Conservation (phyloP, 2,797 vertebrate species). For the Toxotes lorentzi region DNA sequence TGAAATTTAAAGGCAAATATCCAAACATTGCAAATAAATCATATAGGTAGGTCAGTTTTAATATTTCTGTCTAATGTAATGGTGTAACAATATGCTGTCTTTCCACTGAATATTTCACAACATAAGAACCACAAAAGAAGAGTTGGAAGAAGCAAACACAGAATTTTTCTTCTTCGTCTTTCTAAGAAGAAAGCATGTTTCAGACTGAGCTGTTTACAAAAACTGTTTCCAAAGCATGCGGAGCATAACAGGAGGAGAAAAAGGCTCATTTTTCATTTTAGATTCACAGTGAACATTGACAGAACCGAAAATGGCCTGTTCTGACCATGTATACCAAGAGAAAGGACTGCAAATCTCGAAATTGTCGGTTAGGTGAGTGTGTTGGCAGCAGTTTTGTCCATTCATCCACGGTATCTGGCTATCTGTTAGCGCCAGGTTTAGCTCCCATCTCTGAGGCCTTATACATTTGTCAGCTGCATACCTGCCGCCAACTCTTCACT, state of each 20-base stretch:
- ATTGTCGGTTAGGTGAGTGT: slow-evolving; percentile 19
- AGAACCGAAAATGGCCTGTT: slow-evolving; percentile 6
- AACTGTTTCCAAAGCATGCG: neutral
- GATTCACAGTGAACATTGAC: slow-evolving; percentile 20
- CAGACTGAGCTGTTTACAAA: neutral
- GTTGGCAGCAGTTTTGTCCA: slow-evolving; percentile 35
- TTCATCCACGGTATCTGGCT: slow-evolving; percentile 40
- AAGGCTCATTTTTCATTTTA: slow-evolving; percentile 8
- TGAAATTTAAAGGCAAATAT: neutral
- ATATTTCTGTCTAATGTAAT: neutral
- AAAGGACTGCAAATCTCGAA: slow-evolving; percentile 25
- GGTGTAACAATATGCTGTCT: neutral
- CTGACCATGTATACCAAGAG: neutral
- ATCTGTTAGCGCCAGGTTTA: slow-evolving; percentile 54
- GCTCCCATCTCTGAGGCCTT: slow-evolving; percentile 47
- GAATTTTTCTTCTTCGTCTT: neutral
- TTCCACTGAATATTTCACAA: neutral
- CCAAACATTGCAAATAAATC: neutral
- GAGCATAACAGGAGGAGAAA: neutral
- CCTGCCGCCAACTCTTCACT: slow-evolving; percentile 60
- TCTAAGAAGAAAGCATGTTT: neutral
- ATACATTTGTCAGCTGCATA: slow-evolving; percentile 59
- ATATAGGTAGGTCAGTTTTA: neutral
- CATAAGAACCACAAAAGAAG: neutral
- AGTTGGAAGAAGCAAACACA: neutral